Evolutionary conservation across 2,113 vertebrate species (phyloP).

Genomic region (Varanus komodoensis): DNA sequence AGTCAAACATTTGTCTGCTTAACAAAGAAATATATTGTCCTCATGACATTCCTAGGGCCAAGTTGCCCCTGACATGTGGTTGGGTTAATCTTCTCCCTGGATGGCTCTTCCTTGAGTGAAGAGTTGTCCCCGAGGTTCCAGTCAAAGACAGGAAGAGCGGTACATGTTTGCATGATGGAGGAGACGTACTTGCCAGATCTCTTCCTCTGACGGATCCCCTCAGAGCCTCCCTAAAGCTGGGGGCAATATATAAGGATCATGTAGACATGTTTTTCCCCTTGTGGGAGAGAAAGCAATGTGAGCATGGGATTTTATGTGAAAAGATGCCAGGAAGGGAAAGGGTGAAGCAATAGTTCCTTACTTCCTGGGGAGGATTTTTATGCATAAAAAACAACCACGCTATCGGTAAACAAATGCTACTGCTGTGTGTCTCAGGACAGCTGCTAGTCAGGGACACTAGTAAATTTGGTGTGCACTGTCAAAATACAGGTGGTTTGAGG

Average conservation of each 20-base stretch:
- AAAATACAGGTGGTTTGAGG: neutral
- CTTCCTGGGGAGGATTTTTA: neutral
- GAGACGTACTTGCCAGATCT: neutral
- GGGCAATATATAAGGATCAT: neutral
- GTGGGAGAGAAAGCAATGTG: neutral
- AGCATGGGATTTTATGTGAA: neutral
- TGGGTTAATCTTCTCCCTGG: neutral
- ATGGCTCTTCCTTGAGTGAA: neutral
- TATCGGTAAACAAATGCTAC: neutral
- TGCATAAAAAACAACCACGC: neutral
- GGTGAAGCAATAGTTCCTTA: neutral
- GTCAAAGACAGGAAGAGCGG: neutral
- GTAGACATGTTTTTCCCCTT: neutral
- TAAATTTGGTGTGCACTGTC: neutral
- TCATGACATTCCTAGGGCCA: neutral
- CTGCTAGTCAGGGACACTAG: neutral
- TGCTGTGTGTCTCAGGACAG: neutral
- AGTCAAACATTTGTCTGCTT: neutral
- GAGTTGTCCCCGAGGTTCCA: neutral
- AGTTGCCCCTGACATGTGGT: neutral
- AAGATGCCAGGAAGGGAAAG: neutral
- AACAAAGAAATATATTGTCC: slow-evolving; percentile 13
- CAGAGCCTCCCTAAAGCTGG: neutral
- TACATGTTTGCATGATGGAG: neutral
- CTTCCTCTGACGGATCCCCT: neutral